Evolutionary conservation across 2,888 invertebrate species (phyloP).

Genomic region (Brachynemurus nebulosus): DNA sequence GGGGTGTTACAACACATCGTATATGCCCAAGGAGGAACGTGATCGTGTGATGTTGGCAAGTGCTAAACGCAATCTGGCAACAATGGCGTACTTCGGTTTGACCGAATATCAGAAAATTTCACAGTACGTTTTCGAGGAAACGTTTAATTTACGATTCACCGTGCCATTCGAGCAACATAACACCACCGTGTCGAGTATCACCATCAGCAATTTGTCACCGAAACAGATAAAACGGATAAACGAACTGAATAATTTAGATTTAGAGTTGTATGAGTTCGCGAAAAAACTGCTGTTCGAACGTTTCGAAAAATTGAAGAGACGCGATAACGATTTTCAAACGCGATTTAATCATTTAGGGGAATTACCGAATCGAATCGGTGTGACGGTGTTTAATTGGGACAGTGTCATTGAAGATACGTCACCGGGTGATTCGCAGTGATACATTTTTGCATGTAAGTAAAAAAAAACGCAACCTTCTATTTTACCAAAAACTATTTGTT

Average conservation of each 20-base stretch:
- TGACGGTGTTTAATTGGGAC: slow-evolving; percentile 82
- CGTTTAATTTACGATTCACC: slow-evolving; percentile 79
- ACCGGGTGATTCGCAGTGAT: slow-evolving; percentile 9
- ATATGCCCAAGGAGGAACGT: slow-evolving; percentile 56
- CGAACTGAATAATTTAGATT: slow-evolving; percentile 74
- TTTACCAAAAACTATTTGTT: no score
- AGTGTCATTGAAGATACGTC: slow-evolving; percentile 59
- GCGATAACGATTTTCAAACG: slow-evolving; percentile 68
- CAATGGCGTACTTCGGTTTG: slow-evolving; percentile 95
- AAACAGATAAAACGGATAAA: slow-evolving; percentile 63
- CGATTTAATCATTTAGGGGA: slow-evolving; percentile 77
- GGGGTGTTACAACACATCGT: slow-evolving; percentile 85
- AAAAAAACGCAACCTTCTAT: neutral
- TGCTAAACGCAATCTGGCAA: slow-evolving; percentile 86
- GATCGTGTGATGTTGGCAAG: slow-evolving; percentile 83
- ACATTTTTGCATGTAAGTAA: neutral
- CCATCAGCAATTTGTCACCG: slow-evolving; percentile 60
- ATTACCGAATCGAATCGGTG: slow-evolving; percentile 56
- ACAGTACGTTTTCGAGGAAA: slow-evolving; percentile 89
- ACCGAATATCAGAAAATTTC: slow-evolving; percentile 89
- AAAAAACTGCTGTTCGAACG: slow-evolving; percentile 75
- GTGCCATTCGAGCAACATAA: slow-evolving; percentile 88
- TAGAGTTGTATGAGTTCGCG: slow-evolving; percentile 88
- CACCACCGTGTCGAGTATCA: slow-evolving; percentile 72
- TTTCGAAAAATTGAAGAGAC: slow-evolving; percentile 64